These are phyloP conservation scores for Drosophila nigrodunni DNA, from an alignment of 1,140 invertebrate species.

Conservation along the genomic window DNA sequence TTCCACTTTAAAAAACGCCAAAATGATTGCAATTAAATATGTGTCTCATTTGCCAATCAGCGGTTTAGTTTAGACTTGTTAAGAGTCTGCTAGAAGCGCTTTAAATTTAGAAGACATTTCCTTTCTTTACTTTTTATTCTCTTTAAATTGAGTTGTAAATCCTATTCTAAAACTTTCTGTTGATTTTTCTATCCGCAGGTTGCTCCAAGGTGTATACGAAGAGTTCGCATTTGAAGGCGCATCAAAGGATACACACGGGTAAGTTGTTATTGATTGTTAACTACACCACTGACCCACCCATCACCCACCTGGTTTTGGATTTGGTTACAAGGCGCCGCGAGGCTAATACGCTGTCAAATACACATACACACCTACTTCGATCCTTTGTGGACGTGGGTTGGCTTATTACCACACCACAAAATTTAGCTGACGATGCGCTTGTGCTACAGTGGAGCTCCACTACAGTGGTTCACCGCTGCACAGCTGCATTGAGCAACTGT, in stretches of 20 bases:
- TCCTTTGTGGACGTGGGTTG: slow-evolving; percentile 43
- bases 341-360: slow-evolving; percentile 28
- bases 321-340: slow-evolving; percentile 35
- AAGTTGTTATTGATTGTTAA: slow-evolving; percentile 82
- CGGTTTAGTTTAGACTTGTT: not conserved
- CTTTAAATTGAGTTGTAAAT: too few relatives aligned
- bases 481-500: slow-evolving; percentile 71
- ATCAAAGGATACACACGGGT: slow-evolving; percentile 99
- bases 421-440: slow-evolving; percentile 52
- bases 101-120: too few relatives aligned
- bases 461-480: slow-evolving; percentile 7
- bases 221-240: slow-evolving; percentile 99
- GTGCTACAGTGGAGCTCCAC: not conserved
- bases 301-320: slow-evolving; percentile 20
- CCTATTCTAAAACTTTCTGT: not conserved
- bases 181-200: slow-evolving; percentile 87
- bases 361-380: slow-evolving; percentile 17
- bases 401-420: slow-evolving; percentile 45
- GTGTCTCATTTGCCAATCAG: slow-evolving; percentile 1
- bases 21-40: slow-evolving; percentile 1
- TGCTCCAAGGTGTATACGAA: slow-evolving; percentile 99
- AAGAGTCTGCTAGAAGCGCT: not conserved
- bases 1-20: slow-evolving; percentile 1
- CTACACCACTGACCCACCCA: slow-evolving; percentile 25
- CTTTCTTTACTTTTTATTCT: too few relatives aligned